Conservation (phyloP, 2,888 invertebrate species). For the Artemia sp. region DNA sequence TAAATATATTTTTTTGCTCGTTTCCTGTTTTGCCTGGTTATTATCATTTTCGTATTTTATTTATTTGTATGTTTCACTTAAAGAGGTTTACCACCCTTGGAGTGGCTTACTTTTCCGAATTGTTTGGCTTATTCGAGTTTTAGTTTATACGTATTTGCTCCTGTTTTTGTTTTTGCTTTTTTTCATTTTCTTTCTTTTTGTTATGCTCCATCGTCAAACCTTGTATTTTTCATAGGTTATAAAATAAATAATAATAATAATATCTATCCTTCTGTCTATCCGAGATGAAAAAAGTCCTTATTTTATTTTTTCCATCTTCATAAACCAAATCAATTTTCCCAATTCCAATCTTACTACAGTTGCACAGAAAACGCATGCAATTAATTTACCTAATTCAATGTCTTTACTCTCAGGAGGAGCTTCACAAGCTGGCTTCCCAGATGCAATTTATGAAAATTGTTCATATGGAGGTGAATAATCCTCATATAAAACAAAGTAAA, state of each 20-base stretch:
- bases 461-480: conserved; percentile 80
- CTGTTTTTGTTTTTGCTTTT: too few relatives aligned
- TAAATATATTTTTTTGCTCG: too few relatives aligned
- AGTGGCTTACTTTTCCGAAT: too few relatives aligned
- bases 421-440: conserved; percentile 74
- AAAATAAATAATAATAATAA: too few relatives aligned
- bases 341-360: background rate
- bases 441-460: conserved; percentile 87
- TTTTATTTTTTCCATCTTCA: too few relatives aligned
- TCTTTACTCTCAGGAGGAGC: conserved; percentile 50
- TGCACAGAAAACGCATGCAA: conserved; percentile 2
- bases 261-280: background rate
- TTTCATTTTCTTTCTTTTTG: background rate
- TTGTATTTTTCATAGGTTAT: background rate
- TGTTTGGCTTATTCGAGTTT: too few relatives aligned
- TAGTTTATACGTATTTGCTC: too few relatives aligned
- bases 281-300: background rate
- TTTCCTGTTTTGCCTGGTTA: too few relatives aligned
- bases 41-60: too few relatives aligned
- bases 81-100: too few relatives aligned
- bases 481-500: conserved; percentile 64
- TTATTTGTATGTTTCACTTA: too few relatives aligned
- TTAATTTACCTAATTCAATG: background rate
- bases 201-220: background rate
- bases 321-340: background rate